Base-by-base conservation (phyloP, 1,140 invertebrate genomes). In the Drosophila ironensis region DNA sequence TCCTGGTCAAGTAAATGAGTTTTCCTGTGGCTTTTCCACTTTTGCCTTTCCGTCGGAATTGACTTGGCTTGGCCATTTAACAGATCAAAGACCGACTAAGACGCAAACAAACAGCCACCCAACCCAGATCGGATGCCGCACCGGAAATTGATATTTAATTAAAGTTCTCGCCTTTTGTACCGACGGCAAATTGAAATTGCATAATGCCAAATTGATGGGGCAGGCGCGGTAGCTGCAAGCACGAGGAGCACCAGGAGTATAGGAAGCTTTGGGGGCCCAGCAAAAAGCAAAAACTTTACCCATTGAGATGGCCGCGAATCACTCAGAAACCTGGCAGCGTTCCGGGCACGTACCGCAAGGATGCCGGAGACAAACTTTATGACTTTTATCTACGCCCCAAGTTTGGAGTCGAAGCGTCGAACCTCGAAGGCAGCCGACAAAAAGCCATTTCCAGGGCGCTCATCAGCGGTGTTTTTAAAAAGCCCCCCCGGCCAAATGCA, bases 121-220 rank as follows among this genome's bases (percentile, higher is more conserved):
- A n/a, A 35, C 46, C 11, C 28, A 24, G 37, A 33, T 33, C 72
- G 46, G 69, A 78, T 61, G 63, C 50, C 52, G 16, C 46, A 70
- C 27, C 71, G 75, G 75, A 78, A 78, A 80, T 80, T 80, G 71
- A 81, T 80, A 81, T 80, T 80, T 80, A 81, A 80, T 80, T 81
- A 80, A 81, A 80, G 76, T 78, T 80, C 66, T 56, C 33, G 37
- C 56, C 59, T 63, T 48, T 61, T 63, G 56, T 47, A 61, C 12
- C 9, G n/a, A n/a, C 4, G n/a, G n/a, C n/a, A 30, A 30, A 30
- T 30, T 30, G 28, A 30, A 30, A 30, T 11, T 30, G n/a, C 28
- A 33, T 33, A 33, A 33, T 33, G 7, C 11, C 16, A 28, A 50
- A 59, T 22, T 40, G 40, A 53, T 20, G 40, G 14, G 25, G 9